phyloP scores from a whole-genome alignment of 2,113 vertebrate genomes.

The Copsychus sechellarum region DNA sequence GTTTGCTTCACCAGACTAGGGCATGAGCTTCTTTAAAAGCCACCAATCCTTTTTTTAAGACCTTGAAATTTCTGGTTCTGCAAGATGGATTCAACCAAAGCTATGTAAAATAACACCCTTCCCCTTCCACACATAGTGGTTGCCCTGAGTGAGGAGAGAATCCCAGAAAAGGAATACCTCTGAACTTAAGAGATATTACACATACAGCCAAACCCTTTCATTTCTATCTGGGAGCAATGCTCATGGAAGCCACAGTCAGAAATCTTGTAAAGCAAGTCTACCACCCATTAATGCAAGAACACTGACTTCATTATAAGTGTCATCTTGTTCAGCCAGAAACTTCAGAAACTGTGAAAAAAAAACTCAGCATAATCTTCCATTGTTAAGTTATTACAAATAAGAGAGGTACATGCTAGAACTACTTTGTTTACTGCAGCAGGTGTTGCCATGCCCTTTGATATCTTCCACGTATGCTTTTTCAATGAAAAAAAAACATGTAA shows the following conservation, averaged over 20 bases:
- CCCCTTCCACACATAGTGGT: fast-evolving
- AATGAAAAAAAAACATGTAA: background rate
- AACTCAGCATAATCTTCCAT: background rate
- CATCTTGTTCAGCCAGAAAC: background rate
- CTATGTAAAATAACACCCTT: background rate
- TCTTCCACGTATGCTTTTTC: background rate
- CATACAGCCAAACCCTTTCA: fast-evolving
- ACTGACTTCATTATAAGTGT: background rate
- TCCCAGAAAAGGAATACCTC: background rate
- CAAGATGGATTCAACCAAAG: background rate
- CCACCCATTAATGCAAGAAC: background rate
- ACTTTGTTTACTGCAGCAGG: background rate
- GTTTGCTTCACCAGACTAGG: background rate
- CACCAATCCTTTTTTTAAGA: background rate
- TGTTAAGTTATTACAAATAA: background rate
- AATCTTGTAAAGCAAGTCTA: background rate
- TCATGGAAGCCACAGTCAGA: background rate
- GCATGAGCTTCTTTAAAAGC: background rate
- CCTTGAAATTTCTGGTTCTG: background rate
- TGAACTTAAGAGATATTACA: background rate
- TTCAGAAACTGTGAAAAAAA: background rate
- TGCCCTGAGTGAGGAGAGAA: background rate
- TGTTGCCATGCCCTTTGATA: background rate
- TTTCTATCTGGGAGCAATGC: background rate
- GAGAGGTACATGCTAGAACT: background rate